Evolutionary conservation across 2,113 vertebrate genomes (phyloP).

Genomic region (Ptyas mucosa): DNA sequence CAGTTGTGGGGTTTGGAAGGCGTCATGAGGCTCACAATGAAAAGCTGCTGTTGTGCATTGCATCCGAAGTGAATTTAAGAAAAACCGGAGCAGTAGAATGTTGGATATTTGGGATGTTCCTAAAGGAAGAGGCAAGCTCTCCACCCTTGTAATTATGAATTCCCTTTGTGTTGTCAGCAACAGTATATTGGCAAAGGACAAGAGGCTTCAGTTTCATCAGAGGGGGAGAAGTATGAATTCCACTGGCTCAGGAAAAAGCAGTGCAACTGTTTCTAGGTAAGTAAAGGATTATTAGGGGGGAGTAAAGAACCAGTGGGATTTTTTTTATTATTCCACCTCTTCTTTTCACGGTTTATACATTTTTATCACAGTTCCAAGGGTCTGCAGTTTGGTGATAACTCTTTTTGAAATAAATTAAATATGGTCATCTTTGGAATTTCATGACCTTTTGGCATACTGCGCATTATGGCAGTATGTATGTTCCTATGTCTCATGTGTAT

Average conservation of each 20-base stretch:
- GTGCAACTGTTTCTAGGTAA: conserved; percentile 92
- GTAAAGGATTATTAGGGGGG: not conserved
- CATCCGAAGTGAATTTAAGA: not conserved
- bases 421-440: not conserved
- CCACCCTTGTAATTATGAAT: not conserved
- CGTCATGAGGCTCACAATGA: not conserved
- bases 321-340: too few relatives aligned
- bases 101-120: conserved; percentile 8
- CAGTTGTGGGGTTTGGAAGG: not conserved
- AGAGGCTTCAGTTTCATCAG: conserved; percentile 87
- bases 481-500: not conserved
- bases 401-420: not conserved
- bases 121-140: not conserved
- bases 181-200: conserved; percentile 81
- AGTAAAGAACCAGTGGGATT: too few relatives aligned
- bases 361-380: too few relatives aligned
- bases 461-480: not conserved
- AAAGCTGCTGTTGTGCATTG: not conserved
- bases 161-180: conserved; percentile 70
- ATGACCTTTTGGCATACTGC: not conserved
- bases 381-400: not conserved
- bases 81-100: conserved; percentile 18
- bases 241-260: conserved; percentile 94
- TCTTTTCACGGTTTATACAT: not conserved
- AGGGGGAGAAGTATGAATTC: conserved; percentile 95